Percentiles rank a stretch among this genome's conserved stretches.
These are phyloP conservation scores for Casuarius casuarius DNA, from an alignment of 2,113 vertebrate species.

Conservation along the genomic window DNA sequence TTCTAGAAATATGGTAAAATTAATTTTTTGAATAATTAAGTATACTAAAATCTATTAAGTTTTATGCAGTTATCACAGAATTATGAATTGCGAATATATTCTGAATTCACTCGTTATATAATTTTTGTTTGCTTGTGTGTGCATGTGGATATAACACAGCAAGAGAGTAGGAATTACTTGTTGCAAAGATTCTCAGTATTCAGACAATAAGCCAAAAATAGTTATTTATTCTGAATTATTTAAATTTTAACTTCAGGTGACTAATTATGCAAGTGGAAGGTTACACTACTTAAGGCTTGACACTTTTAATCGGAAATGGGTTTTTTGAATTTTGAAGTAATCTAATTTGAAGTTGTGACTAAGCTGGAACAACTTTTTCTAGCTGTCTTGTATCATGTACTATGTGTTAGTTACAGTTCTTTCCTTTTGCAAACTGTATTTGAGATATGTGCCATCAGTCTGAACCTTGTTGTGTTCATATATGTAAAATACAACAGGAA, in stretches of 20 bases:
- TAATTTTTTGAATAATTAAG: background rate
- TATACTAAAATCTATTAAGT: background rate
- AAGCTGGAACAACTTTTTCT: background rate
- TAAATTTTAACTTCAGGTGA: background rate
- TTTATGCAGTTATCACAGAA: background rate
- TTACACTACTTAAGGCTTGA: background rate
- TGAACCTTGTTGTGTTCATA: background rate
- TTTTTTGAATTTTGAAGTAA: background rate
- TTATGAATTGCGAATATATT: background rate
- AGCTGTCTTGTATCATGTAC: background rate
- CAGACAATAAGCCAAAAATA: background rate
- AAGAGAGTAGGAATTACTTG: background rate
- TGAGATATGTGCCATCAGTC: background rate
- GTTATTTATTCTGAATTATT: background rate
- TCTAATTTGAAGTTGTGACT: background rate
- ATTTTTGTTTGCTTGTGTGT: background rate
- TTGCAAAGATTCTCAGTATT: background rate
- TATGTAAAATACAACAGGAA: background rate
- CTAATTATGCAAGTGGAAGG: background rate
- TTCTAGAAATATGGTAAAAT: background rate
- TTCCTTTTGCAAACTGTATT: background rate
- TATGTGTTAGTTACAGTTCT: background rate
- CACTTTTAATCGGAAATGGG: background rate
- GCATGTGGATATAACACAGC: background rate
- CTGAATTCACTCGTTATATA: background rate